Evolutionary conservation across 2,888 invertebrate genomes (phyloP).

Genomic region (Sminthurides aquaticus): DNA sequence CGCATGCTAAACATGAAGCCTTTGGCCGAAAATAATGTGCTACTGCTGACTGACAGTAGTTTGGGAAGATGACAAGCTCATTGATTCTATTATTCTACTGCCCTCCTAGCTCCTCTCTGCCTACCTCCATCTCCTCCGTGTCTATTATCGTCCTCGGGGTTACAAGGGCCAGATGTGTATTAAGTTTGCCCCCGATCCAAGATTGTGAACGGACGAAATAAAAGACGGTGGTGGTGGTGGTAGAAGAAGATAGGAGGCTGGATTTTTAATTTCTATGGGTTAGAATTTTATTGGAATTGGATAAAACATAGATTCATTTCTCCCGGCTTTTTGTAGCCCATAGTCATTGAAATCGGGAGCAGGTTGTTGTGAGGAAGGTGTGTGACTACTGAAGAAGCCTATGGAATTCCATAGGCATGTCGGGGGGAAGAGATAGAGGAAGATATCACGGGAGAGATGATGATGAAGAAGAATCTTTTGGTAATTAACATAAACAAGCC

Average conservation of each 20-base stretch:
- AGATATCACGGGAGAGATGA: too few relatives aligned
- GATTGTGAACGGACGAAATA: too few relatives aligned
- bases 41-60: neutral
- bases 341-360: neutral
- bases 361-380: neutral
- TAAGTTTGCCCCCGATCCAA: too few relatives aligned
- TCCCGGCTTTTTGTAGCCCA: neutral
- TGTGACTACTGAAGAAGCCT: neutral
- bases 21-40: neutral
- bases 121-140: too few relatives aligned
- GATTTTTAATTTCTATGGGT: neutral
- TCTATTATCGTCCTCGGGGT: too few relatives aligned
- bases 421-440: neutral
- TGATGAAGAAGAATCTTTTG: neutral
- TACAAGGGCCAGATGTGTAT: too few relatives aligned
- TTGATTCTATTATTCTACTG: neutral
- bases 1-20: neutral
- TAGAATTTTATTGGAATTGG: neutral
- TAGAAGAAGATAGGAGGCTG: neutral
- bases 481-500: neutral
- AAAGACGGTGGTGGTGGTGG: too few relatives aligned
- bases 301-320: too few relatives aligned
- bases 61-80: neutral
- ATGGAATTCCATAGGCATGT: neutral
- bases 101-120: too few relatives aligned